These are phyloP conservation scores for Sorex maritimensis DNA, from an alignment of 2,797 vertebrate species.

Conservation along the genomic window DNA sequence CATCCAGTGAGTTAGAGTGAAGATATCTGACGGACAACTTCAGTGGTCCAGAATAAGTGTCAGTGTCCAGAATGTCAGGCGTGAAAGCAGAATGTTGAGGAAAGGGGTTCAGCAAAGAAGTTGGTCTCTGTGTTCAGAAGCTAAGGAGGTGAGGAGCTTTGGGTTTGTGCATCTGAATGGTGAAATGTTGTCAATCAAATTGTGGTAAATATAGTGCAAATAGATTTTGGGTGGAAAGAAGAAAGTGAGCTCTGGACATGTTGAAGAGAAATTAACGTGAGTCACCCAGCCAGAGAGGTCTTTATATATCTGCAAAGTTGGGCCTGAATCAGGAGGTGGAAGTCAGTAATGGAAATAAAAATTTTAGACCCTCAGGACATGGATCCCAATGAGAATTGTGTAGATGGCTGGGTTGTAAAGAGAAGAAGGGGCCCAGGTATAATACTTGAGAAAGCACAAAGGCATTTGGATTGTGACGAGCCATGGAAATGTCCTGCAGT, in stretches of 20 bases:
- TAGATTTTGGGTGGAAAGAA: not conserved
- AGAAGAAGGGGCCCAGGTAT: not conserved
- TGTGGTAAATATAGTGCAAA: not conserved
- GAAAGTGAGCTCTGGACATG: not conserved
- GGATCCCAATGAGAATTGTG: not conserved
- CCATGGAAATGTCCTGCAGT: not conserved
- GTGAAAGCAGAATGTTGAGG: not conserved
- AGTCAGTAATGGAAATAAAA: not conserved
- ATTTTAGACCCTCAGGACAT: constrained; percentile 3
- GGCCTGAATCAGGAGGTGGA: constrained; percentile 9
- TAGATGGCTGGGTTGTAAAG: not conserved
- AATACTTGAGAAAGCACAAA: constrained; percentile 24
- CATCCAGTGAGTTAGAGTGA: not conserved
- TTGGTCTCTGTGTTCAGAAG: too few relatives aligned
- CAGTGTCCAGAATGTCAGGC: not conserved
- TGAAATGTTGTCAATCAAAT: not conserved
- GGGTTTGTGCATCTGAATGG: not conserved
- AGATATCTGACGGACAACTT: fast-evolving
- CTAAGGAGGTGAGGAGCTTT: not conserved
- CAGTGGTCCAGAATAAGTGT: not conserved
- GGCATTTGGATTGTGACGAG: not conserved
- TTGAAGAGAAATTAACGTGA: constrained; percentile 25
- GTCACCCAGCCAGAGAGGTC: not conserved
- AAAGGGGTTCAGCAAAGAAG: not conserved
- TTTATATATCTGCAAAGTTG: not conserved